Evolutionary conservation across 1,140 invertebrate genomes (phyloP).

Genomic region (Drosophila kanapiae): DNA sequence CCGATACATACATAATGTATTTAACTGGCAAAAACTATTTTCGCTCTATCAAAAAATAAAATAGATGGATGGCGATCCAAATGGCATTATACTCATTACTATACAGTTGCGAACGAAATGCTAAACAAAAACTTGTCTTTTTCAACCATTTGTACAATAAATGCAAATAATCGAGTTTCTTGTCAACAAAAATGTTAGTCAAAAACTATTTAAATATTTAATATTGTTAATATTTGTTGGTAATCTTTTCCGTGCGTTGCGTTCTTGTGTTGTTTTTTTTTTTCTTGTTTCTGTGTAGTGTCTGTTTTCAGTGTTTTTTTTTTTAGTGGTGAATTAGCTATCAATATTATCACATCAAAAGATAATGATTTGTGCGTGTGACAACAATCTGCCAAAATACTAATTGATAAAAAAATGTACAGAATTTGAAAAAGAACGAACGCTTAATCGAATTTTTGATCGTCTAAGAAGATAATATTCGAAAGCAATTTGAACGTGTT

Average conservation of each 20-base stretch:
- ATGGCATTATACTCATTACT: constrained; percentile 52
- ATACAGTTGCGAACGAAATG: constrained; percentile 47
- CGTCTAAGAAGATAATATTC: constrained; percentile 33
- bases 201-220: constrained; percentile 34
- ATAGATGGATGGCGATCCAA: constrained; percentile 50
- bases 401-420: constrained; percentile 50
- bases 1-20: constrained; percentile 8
- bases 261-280: constrained; percentile 16
- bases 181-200: constrained; percentile 15
- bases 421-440: constrained; percentile 12
- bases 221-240: constrained; percentile 9
- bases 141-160: constrained; percentile 66
- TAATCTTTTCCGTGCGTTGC: constrained; percentile 10
- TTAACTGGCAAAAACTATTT: constrained; percentile 41
- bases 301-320: constrained; percentile 28
- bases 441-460: constrained; percentile 18
- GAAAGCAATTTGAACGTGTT: constrained; percentile 31
- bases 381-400: constrained; percentile 22
- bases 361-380: constrained; percentile 54
- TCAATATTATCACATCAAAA: constrained; percentile 55
- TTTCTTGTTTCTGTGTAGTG: constrained; percentile 10
- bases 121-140: constrained; percentile 52
- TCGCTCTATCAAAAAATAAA: constrained; percentile 45
- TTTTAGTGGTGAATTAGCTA: constrained; percentile 39
- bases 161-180: constrained; percentile 47